Evolutionary conservation across 2,113 vertebrate genomes (phyloP), one percentile per base, ranked within the genome.

Genomic region (Pycnonotus jocosus): DNA sequence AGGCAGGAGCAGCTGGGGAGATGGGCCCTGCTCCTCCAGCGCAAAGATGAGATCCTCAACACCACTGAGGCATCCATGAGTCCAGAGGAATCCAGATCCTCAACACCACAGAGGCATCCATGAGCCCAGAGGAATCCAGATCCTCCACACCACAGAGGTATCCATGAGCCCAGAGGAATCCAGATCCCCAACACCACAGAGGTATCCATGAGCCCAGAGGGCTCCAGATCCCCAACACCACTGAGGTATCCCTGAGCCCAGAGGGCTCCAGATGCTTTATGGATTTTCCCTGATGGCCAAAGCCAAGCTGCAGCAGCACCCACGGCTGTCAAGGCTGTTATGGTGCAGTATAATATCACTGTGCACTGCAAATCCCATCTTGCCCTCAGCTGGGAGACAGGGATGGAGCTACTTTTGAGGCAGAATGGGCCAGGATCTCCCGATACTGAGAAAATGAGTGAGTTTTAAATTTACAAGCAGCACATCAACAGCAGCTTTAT

Each of bases 341-440:
- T 2, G 21, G 0, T 10, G 20, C 2, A 13, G 58, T 0, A 3
- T 0, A 53, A 19, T 10, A 81, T 38, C 54, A 15, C 57, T 21
- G 35, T 1, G 28, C 17, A 15, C 11, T 1, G 24, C 33, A 31
- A 66, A 80, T 35, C 70, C 51, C 58, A 72, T 64, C 62, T 58
- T 79, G 23, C 53, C 11, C 61, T 71, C 17, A 1, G 58, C 47
- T 3, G 13, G 42, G 31, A 84, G 71, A 74, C 12, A 77, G 65
- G 70, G 54, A 61, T 12, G 56, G 18, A 42, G 47, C 42, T 77
- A 68, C 81, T 69, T 91, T 44, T 28, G 35, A 77, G 82, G 54
- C 33, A 48, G 28, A 22, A 38, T 2, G 23, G 81, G 35, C 42
- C 35, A 28, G 68, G 69, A 60, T 48, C 44, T 21, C 12, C 7